Conservation (phyloP, 2,113 vertebrate genomes). For the Chrysochloris asiatica region DNA sequence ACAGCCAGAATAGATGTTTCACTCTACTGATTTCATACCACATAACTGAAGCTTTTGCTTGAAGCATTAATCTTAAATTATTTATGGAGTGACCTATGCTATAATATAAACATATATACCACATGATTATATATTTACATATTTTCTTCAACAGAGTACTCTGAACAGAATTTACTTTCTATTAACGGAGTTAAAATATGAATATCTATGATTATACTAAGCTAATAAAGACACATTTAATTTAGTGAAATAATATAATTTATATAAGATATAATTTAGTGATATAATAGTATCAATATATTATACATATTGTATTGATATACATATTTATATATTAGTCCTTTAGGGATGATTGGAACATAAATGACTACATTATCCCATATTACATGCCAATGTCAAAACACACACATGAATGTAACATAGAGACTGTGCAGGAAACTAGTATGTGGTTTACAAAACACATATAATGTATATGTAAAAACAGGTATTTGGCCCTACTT, state of each 20-base stretch:
- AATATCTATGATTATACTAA: background rate
- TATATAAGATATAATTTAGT: background rate
- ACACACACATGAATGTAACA: too few species aligned
- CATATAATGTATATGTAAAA: too few species aligned
- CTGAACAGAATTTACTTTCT: background rate
- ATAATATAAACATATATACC: background rate
- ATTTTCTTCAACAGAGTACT: background rate
- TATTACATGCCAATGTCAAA: too few species aligned
- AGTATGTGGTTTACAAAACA: too few species aligned
- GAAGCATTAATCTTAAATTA: constrained; percentile 27
- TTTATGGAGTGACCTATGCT: background rate
- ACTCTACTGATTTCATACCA: background rate
- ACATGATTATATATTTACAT: background rate
- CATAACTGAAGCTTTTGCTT: constrained; percentile 19
- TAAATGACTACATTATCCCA: background rate
- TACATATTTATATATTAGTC: background rate
- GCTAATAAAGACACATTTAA: background rate
- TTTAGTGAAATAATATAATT: constrained; percentile 21
- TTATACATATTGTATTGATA: background rate
- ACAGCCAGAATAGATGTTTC: background rate
- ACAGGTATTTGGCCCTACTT: background rate
- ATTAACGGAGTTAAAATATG: constrained; percentile 44
- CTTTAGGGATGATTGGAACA: background rate
- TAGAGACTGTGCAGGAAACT: too few species aligned
- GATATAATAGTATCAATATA: background rate